Conservation (phyloP, 2,797 vertebrate genomes). For the Manis javanica region DNA sequence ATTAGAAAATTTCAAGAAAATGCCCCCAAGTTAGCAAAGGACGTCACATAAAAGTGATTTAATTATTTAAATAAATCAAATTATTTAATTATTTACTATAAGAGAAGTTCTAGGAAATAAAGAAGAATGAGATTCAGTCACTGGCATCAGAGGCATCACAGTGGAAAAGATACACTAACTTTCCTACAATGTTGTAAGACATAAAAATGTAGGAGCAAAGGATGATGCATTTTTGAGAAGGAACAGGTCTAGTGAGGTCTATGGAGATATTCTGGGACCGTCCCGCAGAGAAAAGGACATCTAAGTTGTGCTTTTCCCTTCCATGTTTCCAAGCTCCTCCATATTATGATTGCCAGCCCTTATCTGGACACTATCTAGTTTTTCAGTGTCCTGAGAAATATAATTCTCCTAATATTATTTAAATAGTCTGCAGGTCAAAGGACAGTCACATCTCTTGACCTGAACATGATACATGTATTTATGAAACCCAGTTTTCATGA, state of each 20-base stretch:
- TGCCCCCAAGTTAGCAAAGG: conserved; percentile 16
- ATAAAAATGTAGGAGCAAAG: neutral
- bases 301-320: neutral
- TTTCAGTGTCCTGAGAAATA: conserved; percentile 29
- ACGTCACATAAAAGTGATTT: conserved; percentile 26
- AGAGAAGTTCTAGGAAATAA: neutral
- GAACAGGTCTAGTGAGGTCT: neutral
- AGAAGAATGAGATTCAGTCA: neutral
- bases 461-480: conserved; percentile 45
- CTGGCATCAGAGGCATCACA: neutral
- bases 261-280: neutral
- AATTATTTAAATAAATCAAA: neutral
- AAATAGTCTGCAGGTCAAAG: conserved; percentile 22
- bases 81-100: neutral
- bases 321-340: neutral
- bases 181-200: neutral
- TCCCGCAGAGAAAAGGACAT: neutral
- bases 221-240: neutral
- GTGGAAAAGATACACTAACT: neutral
- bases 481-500: conserved; percentile 19
- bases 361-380: neutral
- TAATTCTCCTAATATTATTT: conserved; percentile 40
- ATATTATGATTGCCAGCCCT: neutral
- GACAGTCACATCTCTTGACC: neutral
- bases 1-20: conserved; percentile 42